phyloP scores from a whole-genome alignment of 2,113 vertebrate species.

The Alligator sinensis region DNA sequence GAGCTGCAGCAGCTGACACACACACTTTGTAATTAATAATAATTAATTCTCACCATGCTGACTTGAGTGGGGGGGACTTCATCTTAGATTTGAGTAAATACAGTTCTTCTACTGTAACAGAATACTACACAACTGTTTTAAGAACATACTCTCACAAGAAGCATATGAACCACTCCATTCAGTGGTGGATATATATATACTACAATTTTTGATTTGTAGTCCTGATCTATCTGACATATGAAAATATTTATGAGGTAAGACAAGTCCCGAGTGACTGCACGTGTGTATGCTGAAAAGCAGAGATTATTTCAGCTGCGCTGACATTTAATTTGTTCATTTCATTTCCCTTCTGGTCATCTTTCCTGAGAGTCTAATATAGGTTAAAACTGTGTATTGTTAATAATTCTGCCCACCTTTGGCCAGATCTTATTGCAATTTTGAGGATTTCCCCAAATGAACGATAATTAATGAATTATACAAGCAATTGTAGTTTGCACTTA shows the following conservation, averaged over 20 bases:
- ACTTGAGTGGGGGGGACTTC: too few species aligned
- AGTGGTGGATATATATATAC: not conserved
- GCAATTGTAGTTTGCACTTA: not conserved
- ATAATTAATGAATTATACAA: not conserved
- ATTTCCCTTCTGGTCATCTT: conserved; percentile 18
- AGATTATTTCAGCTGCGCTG: conserved; percentile 46
- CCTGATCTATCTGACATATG: conserved; percentile 53
- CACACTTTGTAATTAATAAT: too few species aligned
- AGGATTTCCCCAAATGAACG: not conserved
- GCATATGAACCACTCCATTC: not conserved
- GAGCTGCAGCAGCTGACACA: too few species aligned
- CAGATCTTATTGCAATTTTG: not conserved
- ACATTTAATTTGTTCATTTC: not conserved
- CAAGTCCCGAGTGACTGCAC: conserved; percentile 43
- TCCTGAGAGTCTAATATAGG: not conserved
- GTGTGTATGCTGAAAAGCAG: conserved; percentile 36
- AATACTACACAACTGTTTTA: conserved; percentile 11
- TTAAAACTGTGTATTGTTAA: not conserved
- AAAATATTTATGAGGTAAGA: conserved; percentile 46
- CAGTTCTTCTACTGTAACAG: not conserved
- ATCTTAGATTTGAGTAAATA: too few species aligned
- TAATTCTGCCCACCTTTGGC: not conserved
- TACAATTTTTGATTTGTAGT: conserved; percentile 37
- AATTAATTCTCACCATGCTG: too few species aligned
- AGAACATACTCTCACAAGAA: not conserved